Conservation (phyloP, 1,140 invertebrate species). For the Meloidogyne hapla region DNA sequence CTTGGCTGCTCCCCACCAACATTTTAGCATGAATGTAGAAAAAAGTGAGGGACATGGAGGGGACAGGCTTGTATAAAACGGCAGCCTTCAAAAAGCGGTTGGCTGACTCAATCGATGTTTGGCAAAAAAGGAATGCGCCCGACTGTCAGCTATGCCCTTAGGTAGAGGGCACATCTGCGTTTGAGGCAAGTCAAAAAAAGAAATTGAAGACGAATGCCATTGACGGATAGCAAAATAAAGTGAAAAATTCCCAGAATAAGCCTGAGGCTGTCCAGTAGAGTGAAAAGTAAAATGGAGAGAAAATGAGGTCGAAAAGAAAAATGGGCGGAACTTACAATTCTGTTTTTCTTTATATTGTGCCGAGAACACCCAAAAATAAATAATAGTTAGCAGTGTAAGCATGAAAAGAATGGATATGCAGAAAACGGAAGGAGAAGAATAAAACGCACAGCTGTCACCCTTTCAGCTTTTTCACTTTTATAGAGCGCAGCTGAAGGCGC, state of each 20-base stretch:
- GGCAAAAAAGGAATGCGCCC: background rate
- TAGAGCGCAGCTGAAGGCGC: background rate
- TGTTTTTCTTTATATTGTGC: background rate
- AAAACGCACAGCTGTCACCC: background rate
- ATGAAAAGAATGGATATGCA: background rate
- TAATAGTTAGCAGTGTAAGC: background rate
- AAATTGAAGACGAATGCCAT: constrained; percentile 17
- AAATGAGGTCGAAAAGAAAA: background rate
- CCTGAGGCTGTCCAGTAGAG: background rate
- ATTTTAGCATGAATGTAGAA: constrained; percentile 3
- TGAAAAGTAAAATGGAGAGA: background rate
- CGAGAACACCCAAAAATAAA: background rate
- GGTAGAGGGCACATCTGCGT: background rate
- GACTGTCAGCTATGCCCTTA: background rate
- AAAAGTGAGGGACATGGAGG: background rate
- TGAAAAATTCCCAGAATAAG: background rate
- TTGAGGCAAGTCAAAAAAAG: background rate
- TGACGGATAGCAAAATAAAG: constrained; percentile 13
- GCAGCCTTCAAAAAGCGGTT: background rate
- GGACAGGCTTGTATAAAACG: background rate
- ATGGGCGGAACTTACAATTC: background rate
- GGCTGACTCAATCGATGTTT: background rate
- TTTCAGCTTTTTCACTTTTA: background rate
- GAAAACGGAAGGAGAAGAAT: background rate
- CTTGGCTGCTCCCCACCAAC: background rate